Evolutionary conservation across 2,797 vertebrate genomes (phyloP).

Genomic region (Brachyrhaphis roseni): DNA sequence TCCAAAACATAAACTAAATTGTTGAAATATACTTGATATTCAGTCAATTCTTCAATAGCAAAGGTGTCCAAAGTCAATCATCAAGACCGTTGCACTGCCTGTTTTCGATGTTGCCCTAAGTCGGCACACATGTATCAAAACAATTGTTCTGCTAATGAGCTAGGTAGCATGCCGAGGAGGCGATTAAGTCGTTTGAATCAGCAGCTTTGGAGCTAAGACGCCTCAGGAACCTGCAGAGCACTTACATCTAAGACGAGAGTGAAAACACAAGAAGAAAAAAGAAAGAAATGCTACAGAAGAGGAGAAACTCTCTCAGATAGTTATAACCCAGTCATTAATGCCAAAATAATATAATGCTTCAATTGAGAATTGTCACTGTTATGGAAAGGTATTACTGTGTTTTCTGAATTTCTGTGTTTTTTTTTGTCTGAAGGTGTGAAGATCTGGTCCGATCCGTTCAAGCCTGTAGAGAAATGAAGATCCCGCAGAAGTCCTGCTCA

Average conservation of each 20-base stretch:
- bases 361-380: background rate
- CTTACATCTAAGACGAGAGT: background rate
- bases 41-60: background rate
- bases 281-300: too few relatives aligned
- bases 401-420: background rate
- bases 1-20: background rate
- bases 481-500: background rate
- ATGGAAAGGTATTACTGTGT: background rate
- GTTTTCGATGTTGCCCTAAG: background rate
- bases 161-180: background rate
- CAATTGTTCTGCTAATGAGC: background rate
- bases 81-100: background rate
- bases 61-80: background rate
- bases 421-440: slow-evolving; percentile 74
- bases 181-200: background rate
- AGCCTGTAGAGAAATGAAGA: slow-evolving; percentile 64
- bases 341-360: background rate
- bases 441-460: slow-evolving; percentile 84
- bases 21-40: background rate
- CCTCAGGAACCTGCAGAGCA: background rate
- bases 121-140: background rate
- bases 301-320: background rate
- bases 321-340: background rate
- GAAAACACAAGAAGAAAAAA: too few relatives aligned
- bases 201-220: background rate